Conservation (phyloP, 2,113 vertebrate species). For the Psephotus haematonotus region DNA sequence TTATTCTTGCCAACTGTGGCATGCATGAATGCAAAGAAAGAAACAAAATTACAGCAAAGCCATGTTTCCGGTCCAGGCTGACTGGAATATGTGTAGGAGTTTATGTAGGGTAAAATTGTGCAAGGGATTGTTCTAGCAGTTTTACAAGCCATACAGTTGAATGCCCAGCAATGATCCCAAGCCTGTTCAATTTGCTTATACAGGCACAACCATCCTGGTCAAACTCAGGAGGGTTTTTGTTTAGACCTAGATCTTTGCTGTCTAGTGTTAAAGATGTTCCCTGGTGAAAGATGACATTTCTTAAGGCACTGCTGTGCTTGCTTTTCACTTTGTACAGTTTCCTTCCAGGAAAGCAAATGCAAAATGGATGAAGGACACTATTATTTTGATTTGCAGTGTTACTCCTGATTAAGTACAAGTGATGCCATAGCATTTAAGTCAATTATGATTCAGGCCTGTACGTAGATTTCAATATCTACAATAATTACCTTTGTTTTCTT, state of each 20-base stretch:
- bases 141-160: neutral
- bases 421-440: neutral
- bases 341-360: neutral
- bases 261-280: neutral
- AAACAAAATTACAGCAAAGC: neutral
- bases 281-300: neutral
- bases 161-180: neutral
- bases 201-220: neutral
- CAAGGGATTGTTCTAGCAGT: neutral
- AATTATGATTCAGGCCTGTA: neutral
- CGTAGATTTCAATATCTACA: neutral
- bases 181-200: neutral
- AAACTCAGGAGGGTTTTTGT: neutral
- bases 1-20: neutral
- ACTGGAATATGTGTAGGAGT: neutral
- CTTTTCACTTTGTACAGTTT: neutral
- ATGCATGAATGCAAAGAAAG: neutral
- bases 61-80: neutral
- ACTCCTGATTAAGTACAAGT: neutral
- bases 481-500: neutral
- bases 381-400: slow-evolving; percentile 15
- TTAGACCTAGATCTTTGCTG: neutral
- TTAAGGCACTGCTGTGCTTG: neutral
- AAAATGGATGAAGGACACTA: neutral
- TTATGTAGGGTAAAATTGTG: neutral